Conservation (phyloP, 1,140 invertebrate species). For the Chironomus tepperi region DNA sequence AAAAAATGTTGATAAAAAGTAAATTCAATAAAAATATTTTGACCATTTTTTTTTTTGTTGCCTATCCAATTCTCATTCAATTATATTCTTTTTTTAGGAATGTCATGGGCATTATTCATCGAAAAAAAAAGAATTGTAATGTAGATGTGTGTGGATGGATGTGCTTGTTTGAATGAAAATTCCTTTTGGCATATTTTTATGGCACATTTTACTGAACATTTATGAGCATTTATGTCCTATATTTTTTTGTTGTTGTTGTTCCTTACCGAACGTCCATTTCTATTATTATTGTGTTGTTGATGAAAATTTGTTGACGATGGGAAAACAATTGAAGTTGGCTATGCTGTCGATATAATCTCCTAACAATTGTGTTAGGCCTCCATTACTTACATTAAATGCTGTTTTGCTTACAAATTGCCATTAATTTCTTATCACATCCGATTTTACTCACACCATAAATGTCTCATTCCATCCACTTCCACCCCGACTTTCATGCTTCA, state of each 20-base stretch:
- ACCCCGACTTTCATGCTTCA: neutral
- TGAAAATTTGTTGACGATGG: neutral
- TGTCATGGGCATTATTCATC: constrained; percentile 6
- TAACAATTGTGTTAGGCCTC: too few species aligned
- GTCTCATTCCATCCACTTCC: neutral
- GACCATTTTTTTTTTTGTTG: too few species aligned
- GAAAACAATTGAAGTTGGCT: neutral
- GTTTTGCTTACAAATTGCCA: constrained; percentile 12
- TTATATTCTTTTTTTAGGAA: neutral
- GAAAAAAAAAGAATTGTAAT: neutral
- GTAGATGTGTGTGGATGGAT: neutral
- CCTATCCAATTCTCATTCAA: neutral
- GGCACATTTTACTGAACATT: neutral
- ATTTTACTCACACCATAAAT: neutral
- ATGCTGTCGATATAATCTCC: too few species aligned
- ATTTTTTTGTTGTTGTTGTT: neutral
- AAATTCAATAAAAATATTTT: neutral
- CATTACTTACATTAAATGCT: neutral
- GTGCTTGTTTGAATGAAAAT: neutral
- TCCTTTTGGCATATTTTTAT: neutral
- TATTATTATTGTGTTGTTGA: neutral
- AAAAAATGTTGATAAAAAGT: neutral
- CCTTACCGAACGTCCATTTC: neutral
- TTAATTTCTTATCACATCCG: constrained; percentile 1
- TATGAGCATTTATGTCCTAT: neutral